Conservation (phyloP, 2,797 vertebrate species). For the Catostomus latipinnis region DNA sequence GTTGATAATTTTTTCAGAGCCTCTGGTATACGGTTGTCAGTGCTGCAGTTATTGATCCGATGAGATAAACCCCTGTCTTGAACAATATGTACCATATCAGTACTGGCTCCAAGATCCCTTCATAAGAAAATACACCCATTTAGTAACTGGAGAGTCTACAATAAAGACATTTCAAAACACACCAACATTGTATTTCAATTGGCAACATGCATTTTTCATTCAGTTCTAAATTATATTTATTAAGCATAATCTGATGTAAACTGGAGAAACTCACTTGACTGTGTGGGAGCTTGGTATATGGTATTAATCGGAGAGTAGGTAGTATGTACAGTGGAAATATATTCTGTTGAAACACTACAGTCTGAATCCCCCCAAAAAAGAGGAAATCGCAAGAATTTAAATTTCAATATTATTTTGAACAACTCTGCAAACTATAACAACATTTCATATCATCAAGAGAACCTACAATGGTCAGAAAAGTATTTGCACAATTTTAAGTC, state of each 20-base stretch:
- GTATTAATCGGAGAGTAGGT: slow-evolving; percentile 1
- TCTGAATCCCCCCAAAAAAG: slow-evolving; percentile 5
- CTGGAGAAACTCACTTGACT: slow-evolving; percentile 17
- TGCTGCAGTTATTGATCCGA: slow-evolving; percentile 9
- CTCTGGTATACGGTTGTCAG: neutral
- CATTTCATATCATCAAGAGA: neutral
- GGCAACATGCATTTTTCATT: neutral
- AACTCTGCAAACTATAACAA: neutral
- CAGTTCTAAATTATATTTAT: neutral
- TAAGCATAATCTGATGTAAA: neutral
- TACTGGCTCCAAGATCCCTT: neutral
- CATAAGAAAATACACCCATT: neutral
- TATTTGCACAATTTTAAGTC: too few species aligned
- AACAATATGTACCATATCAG: slow-evolving; percentile 57
- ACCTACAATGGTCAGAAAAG: neutral
- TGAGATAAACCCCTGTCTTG: slow-evolving; percentile 53
- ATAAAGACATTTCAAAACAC: neutral
- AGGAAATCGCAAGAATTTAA: neutral
- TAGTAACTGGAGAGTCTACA: neutral
- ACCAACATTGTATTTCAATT: neutral
- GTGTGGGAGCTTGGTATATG: neutral
- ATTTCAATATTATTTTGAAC: neutral
- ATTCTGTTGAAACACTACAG: slow-evolving; percentile 5
- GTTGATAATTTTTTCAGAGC: neutral
- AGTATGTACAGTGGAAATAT: slow-evolving; percentile 8